Conservation (phyloP, 1,140 invertebrate species). For the Chironomus striatipennis region DNA sequence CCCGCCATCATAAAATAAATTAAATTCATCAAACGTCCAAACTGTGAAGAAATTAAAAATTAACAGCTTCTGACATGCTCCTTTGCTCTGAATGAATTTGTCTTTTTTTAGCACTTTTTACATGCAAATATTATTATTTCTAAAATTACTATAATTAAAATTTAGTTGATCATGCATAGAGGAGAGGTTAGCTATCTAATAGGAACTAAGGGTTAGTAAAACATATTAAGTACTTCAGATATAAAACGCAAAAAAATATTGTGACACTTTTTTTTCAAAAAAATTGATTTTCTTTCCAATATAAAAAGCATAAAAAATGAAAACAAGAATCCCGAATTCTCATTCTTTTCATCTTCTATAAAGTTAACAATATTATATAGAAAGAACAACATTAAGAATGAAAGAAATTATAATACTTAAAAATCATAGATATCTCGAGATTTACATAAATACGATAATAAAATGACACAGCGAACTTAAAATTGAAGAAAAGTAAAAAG, state of each 20-base stretch:
- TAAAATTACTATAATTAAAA: not conserved
- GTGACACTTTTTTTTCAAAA: not conserved
- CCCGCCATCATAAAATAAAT: too few species aligned
- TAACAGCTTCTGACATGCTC: not conserved
- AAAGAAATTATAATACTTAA: too few species aligned
- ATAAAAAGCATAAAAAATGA: too few species aligned
- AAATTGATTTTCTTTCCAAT: too few species aligned
- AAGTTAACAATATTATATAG: too few species aligned
- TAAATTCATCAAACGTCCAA: not conserved
- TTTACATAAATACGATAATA: too few species aligned
- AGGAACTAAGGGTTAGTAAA: too few species aligned
- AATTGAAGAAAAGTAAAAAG: not conserved
- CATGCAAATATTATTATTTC: not conserved
- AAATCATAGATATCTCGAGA: too few species aligned
- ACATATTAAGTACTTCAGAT: not conserved
- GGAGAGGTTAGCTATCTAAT: not conserved
- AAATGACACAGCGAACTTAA: not conserved
- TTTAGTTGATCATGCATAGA: not conserved
- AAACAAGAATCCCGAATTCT: too few species aligned
- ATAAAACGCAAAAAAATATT: slow-evolving; percentile 13
- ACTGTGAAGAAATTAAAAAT: slow-evolving; percentile 10
- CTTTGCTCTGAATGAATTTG: not conserved
- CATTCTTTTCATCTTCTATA: too few species aligned
- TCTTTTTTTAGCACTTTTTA: not conserved
- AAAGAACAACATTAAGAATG: too few species aligned